Evolutionary conservation across 2,888 invertebrate genomes (phyloP).

Genomic region (Eupithecia subfuscata): DNA sequence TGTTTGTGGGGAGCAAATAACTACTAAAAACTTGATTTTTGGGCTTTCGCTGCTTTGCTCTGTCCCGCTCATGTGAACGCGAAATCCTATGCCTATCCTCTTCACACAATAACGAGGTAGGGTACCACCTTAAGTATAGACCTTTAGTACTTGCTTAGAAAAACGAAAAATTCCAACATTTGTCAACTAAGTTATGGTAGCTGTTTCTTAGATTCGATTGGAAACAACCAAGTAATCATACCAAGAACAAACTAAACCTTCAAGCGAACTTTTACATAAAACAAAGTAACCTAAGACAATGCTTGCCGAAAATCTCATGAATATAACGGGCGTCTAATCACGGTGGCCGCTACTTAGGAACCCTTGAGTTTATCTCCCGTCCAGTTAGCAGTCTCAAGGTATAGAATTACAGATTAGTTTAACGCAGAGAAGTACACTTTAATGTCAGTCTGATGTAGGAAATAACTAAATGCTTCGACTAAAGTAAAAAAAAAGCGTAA

Average conservation of each 20-base stretch:
- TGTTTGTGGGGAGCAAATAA: too few species aligned
- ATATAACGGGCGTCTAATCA: neutral
- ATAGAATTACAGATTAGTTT: constrained; percentile 18
- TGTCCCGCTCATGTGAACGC: too few species aligned
- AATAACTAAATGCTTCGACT: neutral
- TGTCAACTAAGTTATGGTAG: neutral
- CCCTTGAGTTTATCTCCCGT: neutral
- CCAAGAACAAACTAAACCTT: neutral
- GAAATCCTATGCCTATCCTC: too few species aligned
- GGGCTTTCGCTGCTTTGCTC: too few species aligned
- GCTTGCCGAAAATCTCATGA: neutral
- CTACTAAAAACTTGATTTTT: too few species aligned
- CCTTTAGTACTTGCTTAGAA: neutral
- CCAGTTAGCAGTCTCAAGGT: constrained; percentile 2
- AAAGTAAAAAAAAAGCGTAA: neutral
- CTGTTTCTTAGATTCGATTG: neutral
- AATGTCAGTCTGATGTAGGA: neutral
- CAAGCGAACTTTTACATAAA: neutral
- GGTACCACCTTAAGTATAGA: too few species aligned
- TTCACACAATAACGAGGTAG: too few species aligned
- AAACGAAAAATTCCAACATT: neutral
- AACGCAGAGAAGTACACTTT: neutral
- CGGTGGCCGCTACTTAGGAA: neutral
- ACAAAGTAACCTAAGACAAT: neutral
- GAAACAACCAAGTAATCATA: neutral